These are phyloP conservation scores for Meghimatium bilineatum DNA, from an alignment of 2,888 invertebrate species.

Conservation along the genomic window DNA sequence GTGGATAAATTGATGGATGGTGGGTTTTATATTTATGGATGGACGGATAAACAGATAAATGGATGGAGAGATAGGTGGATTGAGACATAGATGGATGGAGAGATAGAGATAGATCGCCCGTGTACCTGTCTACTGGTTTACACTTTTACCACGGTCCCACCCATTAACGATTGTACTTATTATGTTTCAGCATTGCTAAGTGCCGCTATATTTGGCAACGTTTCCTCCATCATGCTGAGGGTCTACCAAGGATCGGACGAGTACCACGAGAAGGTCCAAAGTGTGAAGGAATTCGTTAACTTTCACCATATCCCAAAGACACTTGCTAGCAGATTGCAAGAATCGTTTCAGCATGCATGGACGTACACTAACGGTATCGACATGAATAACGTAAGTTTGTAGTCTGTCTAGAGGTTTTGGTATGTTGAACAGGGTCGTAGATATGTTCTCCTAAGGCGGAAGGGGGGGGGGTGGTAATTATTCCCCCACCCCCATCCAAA, in stretches of 20 bases:
- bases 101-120: too few species aligned
- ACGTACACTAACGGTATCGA: conserved; percentile 77
- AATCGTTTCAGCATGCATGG: conserved; percentile 77
- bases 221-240: conserved; percentile 77
- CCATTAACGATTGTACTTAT: neutral
- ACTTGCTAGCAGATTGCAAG: conserved; percentile 75
- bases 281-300: conserved; percentile 77
- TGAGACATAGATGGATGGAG: too few species aligned
- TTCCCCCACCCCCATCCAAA: too few species aligned
- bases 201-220: conserved; percentile 78
- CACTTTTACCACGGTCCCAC: too few species aligned
- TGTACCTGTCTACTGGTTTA: too few species aligned
- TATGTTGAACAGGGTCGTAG: too few species aligned
- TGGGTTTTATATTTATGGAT: too few species aligned
- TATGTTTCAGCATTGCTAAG: conserved; percentile 74
- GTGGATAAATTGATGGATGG: too few species aligned
- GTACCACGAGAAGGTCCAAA: conserved; percentile 76
- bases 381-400: conserved; percentile 71
- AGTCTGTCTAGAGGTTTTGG: neutral
- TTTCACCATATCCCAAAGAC: conserved; percentile 77
- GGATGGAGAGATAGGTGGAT: too few species aligned
- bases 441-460: too few species aligned
- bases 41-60: too few species aligned
- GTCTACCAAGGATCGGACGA: conserved; percentile 77
- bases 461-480: too few species aligned